These are phyloP conservation scores for Antigone vipio DNA, from an alignment of 2,113 vertebrate genomes.

Conservation along the genomic window DNA sequence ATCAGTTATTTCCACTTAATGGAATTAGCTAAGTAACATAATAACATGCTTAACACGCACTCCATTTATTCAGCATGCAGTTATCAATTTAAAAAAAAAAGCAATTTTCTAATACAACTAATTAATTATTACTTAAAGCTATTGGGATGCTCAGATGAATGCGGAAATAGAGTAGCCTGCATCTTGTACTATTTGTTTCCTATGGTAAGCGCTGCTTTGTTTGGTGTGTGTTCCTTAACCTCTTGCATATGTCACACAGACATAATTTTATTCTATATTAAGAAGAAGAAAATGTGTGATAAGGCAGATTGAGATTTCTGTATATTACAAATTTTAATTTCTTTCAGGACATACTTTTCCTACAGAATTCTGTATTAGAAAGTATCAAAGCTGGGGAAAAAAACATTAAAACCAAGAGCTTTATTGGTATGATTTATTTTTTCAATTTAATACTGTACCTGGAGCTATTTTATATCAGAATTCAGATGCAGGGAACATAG, in stretches of 20 bases:
- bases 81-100: not conserved
- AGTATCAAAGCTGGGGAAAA: not conserved
- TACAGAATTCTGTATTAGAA: not conserved
- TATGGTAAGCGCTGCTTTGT: accelerated
- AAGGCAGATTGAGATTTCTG: not conserved
- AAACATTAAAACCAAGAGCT: not conserved
- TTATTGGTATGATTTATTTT: not conserved
- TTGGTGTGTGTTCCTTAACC: not conserved
- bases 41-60: not conserved
- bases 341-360: not conserved
- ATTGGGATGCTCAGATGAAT: not conserved
- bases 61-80: not conserved
- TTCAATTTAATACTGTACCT: not conserved
- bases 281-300: not conserved
- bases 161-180: not conserved
- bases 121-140: not conserved
- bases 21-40: not conserved
- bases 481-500: not conserved
- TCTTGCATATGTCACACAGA: not conserved
- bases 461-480: not conserved
- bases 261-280: not conserved
- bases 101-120: not conserved
- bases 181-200: not conserved
- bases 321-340: not conserved
- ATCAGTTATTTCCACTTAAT: not conserved